Conservation (phyloP, 1,140 invertebrate species). For the Cryptotermes secundus region DNA sequence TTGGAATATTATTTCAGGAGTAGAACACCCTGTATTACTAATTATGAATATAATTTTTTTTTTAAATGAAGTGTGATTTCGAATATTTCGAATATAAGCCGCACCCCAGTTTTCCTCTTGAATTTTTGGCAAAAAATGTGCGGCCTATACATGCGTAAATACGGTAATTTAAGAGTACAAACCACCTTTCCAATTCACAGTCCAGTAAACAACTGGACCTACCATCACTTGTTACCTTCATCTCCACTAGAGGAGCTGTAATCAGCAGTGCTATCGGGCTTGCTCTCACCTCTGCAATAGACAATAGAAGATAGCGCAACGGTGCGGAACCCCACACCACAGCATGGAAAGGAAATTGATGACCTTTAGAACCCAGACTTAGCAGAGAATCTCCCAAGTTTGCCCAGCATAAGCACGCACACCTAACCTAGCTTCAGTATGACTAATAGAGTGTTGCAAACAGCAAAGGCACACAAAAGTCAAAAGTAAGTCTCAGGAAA, state of each 20-base stretch:
- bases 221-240: not conserved
- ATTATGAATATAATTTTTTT: too few relatives aligned
- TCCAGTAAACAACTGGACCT: not conserved
- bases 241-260: not conserved
- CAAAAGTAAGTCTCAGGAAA: not conserved
- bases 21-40: too few relatives aligned
- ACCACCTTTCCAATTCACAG: not conserved
- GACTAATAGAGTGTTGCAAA: conserved; percentile 7
- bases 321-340: not conserved
- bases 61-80: too few relatives aligned
- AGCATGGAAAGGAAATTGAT: not conserved
- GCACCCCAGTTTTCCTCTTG: too few relatives aligned
- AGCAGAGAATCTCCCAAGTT: not conserved
- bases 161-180: not conserved
- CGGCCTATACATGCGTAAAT: too few relatives aligned
- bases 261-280: not conserved
- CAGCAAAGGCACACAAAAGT: not conserved
- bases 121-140: too few relatives aligned
- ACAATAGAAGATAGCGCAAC: not conserved
- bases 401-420: not conserved
- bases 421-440: not conserved
- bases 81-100: too few relatives aligned
- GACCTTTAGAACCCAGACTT: not conserved
- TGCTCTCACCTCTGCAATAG: not conserved
- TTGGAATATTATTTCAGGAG: too few relatives aligned